Percentiles rank a stretch among this genome's conserved stretches.
These are phyloP conservation scores for Melanotaenia maccullochi DNA, from an alignment of 2,797 vertebrate species.

Conservation along the genomic window DNA sequence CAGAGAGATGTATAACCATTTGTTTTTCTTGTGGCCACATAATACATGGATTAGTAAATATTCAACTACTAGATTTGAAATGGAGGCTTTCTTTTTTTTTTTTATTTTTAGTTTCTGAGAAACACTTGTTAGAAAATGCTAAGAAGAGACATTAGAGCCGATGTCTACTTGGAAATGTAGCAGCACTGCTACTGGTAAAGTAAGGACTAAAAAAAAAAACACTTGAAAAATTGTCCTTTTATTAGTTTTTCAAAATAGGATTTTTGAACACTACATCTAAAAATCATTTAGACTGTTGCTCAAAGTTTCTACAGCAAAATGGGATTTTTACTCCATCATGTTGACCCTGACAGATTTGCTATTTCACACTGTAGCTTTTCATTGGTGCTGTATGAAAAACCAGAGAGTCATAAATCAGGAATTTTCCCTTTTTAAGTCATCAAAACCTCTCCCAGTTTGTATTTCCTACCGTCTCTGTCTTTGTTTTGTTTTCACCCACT, in stretches of 20 bases:
- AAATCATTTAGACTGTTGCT: background rate
- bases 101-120: background rate
- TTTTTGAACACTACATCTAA: background rate
- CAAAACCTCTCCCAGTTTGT: constrained; percentile 31
- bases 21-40: too few relatives aligned
- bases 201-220: background rate
- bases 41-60: too few relatives aligned
- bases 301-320: background rate
- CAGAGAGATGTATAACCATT: background rate
- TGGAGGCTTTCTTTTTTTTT: too few relatives aligned
- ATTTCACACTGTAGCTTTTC: constrained; percentile 26
- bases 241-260: background rate
- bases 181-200: constrained; percentile 9
- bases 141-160: background rate
- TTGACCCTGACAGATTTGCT: constrained; percentile 20
- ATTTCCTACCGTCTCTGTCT: constrained; percentile 27
- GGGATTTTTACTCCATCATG: constrained; percentile 4
- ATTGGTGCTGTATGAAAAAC: constrained; percentile 19
- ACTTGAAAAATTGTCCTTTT: background rate
- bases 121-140: background rate
- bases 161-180: background rate
- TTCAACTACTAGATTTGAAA: too few relatives aligned
- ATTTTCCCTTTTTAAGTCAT: constrained; percentile 43
- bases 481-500: constrained; percentile 52
- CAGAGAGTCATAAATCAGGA: constrained; percentile 29